These are phyloP conservation scores for Cephus pygmeus DNA, from an alignment of 2,888 invertebrate species.

Conservation along the genomic window DNA sequence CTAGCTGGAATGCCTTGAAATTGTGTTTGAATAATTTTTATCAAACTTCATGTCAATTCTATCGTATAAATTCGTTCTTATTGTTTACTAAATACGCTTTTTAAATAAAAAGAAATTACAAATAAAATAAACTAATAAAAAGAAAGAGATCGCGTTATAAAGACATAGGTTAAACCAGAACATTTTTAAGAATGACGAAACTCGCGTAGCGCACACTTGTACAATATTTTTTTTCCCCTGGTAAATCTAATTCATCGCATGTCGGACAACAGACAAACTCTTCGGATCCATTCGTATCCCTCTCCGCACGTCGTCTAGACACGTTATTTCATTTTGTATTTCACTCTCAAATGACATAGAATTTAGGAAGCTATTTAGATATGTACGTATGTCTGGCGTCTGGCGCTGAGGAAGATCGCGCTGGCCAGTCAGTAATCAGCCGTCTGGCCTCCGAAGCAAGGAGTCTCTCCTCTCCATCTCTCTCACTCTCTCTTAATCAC, in stretches of 20 bases:
- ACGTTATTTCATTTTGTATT: slow-evolving; percentile 46
- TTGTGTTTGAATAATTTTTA: background rate
- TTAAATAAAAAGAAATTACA: background rate
- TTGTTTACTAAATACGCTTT: background rate
- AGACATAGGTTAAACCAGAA: background rate
- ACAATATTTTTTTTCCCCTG: background rate
- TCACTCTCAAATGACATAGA: slow-evolving; percentile 46
- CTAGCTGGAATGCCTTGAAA: background rate
- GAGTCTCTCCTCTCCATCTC: slow-evolving; percentile 7
- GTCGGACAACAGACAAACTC: background rate
- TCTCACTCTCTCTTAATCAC: slow-evolving; percentile 11
- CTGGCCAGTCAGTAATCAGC: slow-evolving; percentile 46
- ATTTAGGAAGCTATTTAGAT: slow-evolving; percentile 51
- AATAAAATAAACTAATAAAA: background rate
- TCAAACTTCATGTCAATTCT: background rate
- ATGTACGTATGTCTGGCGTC: slow-evolving; percentile 47
- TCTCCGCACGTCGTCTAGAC: slow-evolving; percentile 36
- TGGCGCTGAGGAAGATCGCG: slow-evolving; percentile 19
- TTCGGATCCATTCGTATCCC: background rate
- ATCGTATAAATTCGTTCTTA: background rate
- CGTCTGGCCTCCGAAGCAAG: slow-evolving; percentile 37
- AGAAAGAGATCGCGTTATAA: background rate
- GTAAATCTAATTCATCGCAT: background rate
- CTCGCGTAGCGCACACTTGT: background rate
- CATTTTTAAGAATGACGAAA: background rate